Evolutionary conservation across 2,888 invertebrate genomes (phyloP), one percentile per base, ranked within the genome.

Genomic region (Geotrupes spiniger): DNA sequence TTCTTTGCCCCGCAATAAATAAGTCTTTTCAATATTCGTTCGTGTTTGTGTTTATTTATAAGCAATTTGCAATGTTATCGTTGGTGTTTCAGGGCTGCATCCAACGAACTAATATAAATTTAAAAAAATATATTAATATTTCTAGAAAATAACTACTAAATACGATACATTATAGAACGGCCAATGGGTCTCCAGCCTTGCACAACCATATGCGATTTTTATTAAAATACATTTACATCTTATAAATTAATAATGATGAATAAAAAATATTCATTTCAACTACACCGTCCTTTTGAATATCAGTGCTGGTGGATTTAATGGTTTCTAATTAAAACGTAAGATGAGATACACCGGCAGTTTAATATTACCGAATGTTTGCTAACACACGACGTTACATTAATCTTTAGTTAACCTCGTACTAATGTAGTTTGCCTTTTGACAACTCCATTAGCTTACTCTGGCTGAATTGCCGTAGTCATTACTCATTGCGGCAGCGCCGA

Each of bases 11-110:
- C 51, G 57, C 58, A 52, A 63, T 63, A 63, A 63, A 63, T 63
- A 60, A 54, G 51, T 46, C 55, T 60, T 61, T 63, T 63, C 61
- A 63, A 63, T 63, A 58, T 61, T 58, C 59, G 43, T 49, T 29
- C 47, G 43, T 50, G 50, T 57, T 47, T 51, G 33, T 29, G 44
- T 56, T 51, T 58, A 58, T 58, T 54, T 46, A 46, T 46, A 39
- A 21, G n/a, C 33, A 15, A 33, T 21, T 21, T 21, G 21, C 6
- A 21, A 21, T 21, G 3, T 21, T 21, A 3, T 49, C 44, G 43
- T 29, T 25, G 15, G 29, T 27, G 36, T 39, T 36, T 37, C 17
- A 42, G 21, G 6, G 6, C 28, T 26, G 15, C 14, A 44, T 49
- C 43, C 43, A 36, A 36, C 43, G 16, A 26, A 28, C 28, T 41